Evolutionary conservation across 2,888 invertebrate species (phyloP).

Genomic region (Flexamia atlantica): DNA sequence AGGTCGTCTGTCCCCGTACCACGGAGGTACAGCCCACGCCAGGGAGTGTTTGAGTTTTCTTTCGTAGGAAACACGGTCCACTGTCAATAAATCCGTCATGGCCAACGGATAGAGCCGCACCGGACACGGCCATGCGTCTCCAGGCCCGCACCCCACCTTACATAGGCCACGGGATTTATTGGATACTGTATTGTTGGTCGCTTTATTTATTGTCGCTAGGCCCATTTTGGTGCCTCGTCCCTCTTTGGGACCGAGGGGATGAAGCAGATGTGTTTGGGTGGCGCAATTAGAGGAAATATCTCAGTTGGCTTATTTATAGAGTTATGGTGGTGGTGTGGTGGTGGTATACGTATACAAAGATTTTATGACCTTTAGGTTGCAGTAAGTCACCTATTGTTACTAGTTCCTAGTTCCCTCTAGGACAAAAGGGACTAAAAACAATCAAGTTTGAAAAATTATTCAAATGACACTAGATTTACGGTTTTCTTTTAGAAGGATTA

Average conservation of each 20-base stretch:
- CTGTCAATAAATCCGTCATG: slow-evolving; percentile 48
- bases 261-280: not conserved
- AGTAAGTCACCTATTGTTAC: no score
- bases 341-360: no score
- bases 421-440: no score
- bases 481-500: no score
- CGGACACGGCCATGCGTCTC: slow-evolving; percentile 27
- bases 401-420: no score
- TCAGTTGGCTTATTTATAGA: no score
- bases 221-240: slow-evolving; percentile 8
- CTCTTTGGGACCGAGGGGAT: not conserved
- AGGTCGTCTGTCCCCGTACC: not conserved
- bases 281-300: no score
- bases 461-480: no score
- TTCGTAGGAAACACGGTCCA: slow-evolving; percentile 20
- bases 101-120: slow-evolving; percentile 13
- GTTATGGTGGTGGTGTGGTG: no score
- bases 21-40: slow-evolving; percentile 22
- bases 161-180: slow-evolving; percentile 34
- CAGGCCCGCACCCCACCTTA: slow-evolving; percentile 16
- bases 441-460: no score
- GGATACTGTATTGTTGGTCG: slow-evolving; percentile 42
- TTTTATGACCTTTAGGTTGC: no score
- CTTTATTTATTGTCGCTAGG: slow-evolving; percentile 17
- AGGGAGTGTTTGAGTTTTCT: slow-evolving; percentile 40